Conservation (phyloP, 64 coral and sea anemone species). For the Pachyseris speciosa region DNA sequence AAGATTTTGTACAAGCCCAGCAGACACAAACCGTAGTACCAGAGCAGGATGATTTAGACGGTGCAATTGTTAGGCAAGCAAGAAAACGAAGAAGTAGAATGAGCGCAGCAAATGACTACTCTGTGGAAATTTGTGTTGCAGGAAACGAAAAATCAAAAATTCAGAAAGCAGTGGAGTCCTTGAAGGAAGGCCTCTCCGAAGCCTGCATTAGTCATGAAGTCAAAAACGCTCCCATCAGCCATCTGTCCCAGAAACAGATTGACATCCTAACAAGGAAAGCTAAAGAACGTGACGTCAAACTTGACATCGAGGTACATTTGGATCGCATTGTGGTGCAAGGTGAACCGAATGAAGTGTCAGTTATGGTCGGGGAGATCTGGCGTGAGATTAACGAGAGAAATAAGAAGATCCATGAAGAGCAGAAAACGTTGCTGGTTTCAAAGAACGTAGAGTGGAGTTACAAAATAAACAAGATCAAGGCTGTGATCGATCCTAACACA, state of each 20-base stretch:
- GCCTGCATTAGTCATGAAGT: constrained; percentile 42
- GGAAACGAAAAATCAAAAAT: constrained; percentile 24
- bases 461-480: neutral
- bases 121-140: constrained; percentile 23
- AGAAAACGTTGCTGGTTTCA: neutral
- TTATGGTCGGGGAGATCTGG: constrained; percentile 54
- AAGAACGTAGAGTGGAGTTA: constrained; percentile 34
- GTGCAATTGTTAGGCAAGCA: neutral
- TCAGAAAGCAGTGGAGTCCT: neutral
- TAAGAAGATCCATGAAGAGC: constrained; percentile 18
- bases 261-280: constrained; percentile 26
- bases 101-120: neutral
- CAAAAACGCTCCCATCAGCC: constrained; percentile 3
- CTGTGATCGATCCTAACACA: neutral
- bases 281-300: constrained; percentile 44
- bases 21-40: neutral
- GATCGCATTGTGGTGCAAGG: constrained; percentile 53
- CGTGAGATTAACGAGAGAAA: constrained; percentile 18
- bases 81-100: neutral
- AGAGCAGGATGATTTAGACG: neutral
- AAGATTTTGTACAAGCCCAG: constrained; percentile 58
- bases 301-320: constrained; percentile 22
- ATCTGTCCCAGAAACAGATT: constrained; percentile 34
- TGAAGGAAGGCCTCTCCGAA: constrained; percentile 53
- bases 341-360: constrained; percentile 43